Evolutionary conservation across 2,113 vertebrate species (phyloP).

Genomic region (Sciurus niger): DNA sequence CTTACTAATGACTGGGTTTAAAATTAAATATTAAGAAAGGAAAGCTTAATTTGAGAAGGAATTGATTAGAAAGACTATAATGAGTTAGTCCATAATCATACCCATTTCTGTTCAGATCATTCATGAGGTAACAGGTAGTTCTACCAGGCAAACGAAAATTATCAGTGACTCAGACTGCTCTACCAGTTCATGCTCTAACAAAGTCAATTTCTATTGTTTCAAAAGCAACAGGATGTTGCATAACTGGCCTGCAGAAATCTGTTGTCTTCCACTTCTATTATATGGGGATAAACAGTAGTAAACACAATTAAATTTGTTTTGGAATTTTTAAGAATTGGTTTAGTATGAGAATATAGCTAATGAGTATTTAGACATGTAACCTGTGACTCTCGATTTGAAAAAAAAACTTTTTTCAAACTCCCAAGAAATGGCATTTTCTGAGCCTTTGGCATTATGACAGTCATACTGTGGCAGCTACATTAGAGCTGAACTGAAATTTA

Average conservation of each 20-base stretch:
- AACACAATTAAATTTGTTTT: conserved; percentile 41
- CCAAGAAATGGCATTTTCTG: conserved; percentile 45
- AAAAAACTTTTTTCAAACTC: conserved; percentile 15
- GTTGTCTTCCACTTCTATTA: conserved; percentile 32
- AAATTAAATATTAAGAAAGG: conserved; percentile 64
- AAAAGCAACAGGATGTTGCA: conserved; percentile 65
- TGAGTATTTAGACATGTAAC: conserved; percentile 39
- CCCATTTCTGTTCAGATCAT: conserved; percentile 58
- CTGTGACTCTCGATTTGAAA: background rate
- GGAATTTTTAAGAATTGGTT: conserved; percentile 20
- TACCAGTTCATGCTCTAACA: conserved; percentile 58
- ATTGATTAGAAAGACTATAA: conserved; percentile 56
- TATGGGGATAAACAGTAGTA: conserved; percentile 2
- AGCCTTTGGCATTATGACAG: conserved; percentile 27
- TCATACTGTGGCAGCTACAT: conserved; percentile 5
- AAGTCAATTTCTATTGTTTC: conserved; percentile 46
- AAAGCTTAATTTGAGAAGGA: conserved; percentile 64
- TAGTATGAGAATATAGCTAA: background rate
- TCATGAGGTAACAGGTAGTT: conserved; percentile 73
- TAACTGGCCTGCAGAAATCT: conserved; percentile 47
- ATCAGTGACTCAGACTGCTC: conserved; percentile 62
- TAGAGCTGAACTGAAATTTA: background rate
- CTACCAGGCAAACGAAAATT: conserved; percentile 59
- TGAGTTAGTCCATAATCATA: conserved; percentile 55
- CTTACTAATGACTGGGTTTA: conserved; percentile 40